Evolutionary conservation across 2,888 invertebrate species (phyloP).

Genomic region (Sphaerolaimus hirsutus): DNA sequence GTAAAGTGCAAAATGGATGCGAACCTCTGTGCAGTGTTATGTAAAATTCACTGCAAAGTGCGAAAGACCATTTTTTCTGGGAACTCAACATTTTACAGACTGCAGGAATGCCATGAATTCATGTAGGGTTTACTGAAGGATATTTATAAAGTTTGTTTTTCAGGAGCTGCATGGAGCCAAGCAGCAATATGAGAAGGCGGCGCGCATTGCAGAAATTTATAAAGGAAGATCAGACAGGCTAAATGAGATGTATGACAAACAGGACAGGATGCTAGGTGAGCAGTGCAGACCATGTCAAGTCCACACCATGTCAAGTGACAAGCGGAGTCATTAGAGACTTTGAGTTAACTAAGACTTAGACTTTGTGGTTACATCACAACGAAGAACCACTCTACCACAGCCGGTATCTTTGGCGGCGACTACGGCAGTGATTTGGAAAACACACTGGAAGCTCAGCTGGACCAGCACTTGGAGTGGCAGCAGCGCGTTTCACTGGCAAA

Average conservation of each 20-base stretch:
- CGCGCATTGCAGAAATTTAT: conserved; percentile 24
- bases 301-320: too few relatives aligned
- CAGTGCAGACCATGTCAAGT: background rate
- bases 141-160: too few relatives aligned
- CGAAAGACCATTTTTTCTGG: too few relatives aligned
- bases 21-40: too few relatives aligned
- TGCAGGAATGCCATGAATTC: too few relatives aligned
- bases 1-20: too few relatives aligned
- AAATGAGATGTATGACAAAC: conserved; percentile 28
- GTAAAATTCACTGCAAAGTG: too few relatives aligned
- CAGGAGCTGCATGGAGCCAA: conserved; percentile 24
- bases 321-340: too few relatives aligned
- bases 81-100: too few relatives aligned
- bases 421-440: conserved; percentile 34
- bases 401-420: conserved; percentile 31
- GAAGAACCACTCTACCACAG: conserved; percentile 14
- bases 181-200: conserved; percentile 21
- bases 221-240: conserved; percentile 25
- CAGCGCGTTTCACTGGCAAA: conserved; percentile 31
- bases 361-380: conserved; percentile 2
- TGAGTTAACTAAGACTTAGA: background rate
- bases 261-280: conserved; percentile 31
- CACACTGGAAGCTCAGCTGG: conserved; percentile 31
- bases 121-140: too few relatives aligned
- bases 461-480: conserved; percentile 30